Conservation (phyloP, 2,797 vertebrate genomes). For the Fundulus diaphanus region DNA sequence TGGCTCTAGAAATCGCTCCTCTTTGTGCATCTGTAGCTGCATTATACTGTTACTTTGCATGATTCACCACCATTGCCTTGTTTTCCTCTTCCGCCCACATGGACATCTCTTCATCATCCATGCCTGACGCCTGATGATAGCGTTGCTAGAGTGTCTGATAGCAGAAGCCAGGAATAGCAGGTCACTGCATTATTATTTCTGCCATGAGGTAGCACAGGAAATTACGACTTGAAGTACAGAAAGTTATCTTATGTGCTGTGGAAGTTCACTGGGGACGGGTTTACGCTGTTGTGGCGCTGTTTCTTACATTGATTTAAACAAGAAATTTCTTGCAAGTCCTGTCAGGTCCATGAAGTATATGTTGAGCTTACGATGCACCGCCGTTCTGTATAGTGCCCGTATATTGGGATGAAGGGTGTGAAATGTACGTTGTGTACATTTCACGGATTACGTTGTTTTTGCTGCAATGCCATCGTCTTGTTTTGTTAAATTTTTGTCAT, state of each 20-base stretch:
- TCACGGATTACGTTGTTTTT: too few species aligned
- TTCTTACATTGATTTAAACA: not conserved
- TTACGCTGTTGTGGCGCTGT: too few species aligned
- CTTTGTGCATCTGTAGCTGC: constrained; percentile 4
- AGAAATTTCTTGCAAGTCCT: not conserved
- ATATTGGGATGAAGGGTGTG: not conserved
- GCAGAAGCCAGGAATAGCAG: constrained; percentile 61
- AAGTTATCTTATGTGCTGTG: not conserved
- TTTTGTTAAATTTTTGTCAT: not conserved
- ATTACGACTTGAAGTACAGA: constrained; percentile 6
- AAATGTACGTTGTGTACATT: not conserved
- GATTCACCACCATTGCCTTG: constrained; percentile 1
- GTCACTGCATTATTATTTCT: constrained; percentile 19
- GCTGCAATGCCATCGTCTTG: not conserved
- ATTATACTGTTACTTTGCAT: constrained; percentile 14
- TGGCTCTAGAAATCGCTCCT: constrained; percentile 10
- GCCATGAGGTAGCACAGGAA: constrained; percentile 3
- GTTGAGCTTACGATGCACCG: not conserved
- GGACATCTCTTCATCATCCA: constrained; percentile 22
- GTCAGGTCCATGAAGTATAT: not conserved
- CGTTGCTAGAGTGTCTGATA: constrained; percentile 45
- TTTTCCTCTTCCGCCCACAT: not conserved
- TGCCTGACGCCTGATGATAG: constrained; percentile 43
- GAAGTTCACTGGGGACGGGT: not conserved
- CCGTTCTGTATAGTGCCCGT: not conserved